These are phyloP conservation scores for Pogona vitticeps DNA, from an alignment of 2,113 vertebrate species.

Conservation along the genomic window DNA sequence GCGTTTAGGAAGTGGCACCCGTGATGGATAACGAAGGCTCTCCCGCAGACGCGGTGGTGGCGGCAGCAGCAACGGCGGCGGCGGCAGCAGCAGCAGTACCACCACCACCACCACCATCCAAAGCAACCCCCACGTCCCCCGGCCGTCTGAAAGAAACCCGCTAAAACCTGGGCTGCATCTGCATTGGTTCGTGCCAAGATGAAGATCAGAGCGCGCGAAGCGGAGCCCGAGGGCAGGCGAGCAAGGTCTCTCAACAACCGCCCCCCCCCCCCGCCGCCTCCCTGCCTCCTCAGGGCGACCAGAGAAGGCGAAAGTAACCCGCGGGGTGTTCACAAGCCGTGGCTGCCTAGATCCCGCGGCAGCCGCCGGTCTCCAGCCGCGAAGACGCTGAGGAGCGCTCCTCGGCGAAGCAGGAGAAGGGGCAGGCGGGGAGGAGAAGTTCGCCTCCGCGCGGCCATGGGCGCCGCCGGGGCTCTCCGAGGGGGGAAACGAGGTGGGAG, in stretches of 20 bases:
- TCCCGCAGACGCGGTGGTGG: too few species aligned
- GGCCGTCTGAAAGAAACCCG: slow-evolving; percentile 21
- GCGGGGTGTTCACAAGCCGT: slow-evolving; percentile 23
- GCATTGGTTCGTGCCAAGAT: slow-evolving; percentile 73
- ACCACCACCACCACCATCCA: neutral
- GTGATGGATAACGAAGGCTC: neutral
- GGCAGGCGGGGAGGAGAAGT: slow-evolving; percentile 11
- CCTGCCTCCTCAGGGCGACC: neutral
- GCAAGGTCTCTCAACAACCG: neutral
- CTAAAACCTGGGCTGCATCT: slow-evolving; percentile 61
- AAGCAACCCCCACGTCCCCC: neutral
- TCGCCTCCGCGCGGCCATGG: slow-evolving; percentile 4
- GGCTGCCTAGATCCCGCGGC: slow-evolving; percentile 28
- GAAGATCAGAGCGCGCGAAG: slow-evolving; percentile 28
- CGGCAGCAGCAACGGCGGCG: neutral
- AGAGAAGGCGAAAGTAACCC: neutral
- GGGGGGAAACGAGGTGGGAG: neutral
- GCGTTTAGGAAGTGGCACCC: neutral
- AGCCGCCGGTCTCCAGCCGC: slow-evolving; percentile 20
- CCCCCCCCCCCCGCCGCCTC: too few species aligned
- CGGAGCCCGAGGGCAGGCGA: neutral
- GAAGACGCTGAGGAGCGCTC: slow-evolving; percentile 7
- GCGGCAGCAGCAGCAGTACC: neutral
- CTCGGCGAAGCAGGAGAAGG: neutral
- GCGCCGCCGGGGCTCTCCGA: slow-evolving; percentile 11